Percentiles rank a stretch among this genome's conserved stretches.
Conservation (phyloP, 35 echinoderm and acorn worm genomes). For the Lytechinus pictus region DNA sequence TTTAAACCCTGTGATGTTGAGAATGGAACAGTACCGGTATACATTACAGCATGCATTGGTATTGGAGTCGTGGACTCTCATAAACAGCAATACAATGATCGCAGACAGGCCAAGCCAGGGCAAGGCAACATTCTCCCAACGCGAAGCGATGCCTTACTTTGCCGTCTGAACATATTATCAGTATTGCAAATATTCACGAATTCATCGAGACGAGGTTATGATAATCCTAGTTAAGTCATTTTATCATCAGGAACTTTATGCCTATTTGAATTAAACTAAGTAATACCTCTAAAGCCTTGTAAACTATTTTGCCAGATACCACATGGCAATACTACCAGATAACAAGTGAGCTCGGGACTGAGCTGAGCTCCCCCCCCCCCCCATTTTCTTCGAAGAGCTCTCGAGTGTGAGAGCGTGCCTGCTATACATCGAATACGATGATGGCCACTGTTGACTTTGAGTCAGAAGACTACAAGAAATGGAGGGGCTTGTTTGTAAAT, state of each 20-base stretch:
- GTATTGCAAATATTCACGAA: slow-evolving; percentile 6
- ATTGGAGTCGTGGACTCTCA: background rate
- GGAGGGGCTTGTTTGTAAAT: slow-evolving; percentile 57
- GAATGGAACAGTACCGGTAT: too few relatives aligned
- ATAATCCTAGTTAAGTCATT: slow-evolving; percentile 13
- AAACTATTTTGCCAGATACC: background rate
- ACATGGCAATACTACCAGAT: background rate
- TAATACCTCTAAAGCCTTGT: background rate
- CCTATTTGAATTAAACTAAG: background rate
- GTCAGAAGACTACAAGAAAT: slow-evolving; percentile 56
- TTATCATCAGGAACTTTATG: background rate
- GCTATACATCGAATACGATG: too few relatives aligned
- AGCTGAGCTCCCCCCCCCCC: too few relatives aligned
- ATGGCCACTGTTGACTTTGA: slow-evolving; percentile 63
- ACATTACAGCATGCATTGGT: too few relatives aligned
- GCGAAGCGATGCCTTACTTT: too few relatives aligned
- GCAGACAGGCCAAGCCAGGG: background rate
- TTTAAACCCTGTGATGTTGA: background rate
- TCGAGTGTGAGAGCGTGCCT: background rate
- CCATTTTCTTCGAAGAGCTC: background rate
- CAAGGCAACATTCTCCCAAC: background rate
- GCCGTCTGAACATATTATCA: background rate
- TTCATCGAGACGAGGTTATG: background rate
- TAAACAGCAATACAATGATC: background rate
- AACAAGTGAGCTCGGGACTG: background rate